phyloP scores from a whole-genome alignment of 1,140 invertebrate genomes.

The Heliconius himera region DNA sequence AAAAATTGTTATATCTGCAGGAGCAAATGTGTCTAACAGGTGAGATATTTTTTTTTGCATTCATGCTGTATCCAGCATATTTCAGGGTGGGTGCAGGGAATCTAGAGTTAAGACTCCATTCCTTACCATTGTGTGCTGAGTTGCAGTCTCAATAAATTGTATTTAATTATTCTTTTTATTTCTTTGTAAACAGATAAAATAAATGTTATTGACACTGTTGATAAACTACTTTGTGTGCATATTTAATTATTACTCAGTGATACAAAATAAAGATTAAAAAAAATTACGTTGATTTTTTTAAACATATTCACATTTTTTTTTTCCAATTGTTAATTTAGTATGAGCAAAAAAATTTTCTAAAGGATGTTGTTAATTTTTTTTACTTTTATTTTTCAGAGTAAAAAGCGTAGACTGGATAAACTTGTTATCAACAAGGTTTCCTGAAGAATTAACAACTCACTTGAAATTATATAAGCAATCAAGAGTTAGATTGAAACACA shows the following conservation, averaged over 20 bases:
- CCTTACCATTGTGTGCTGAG: no score
- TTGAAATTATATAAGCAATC: conserved; percentile 91
- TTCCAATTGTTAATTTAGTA: no score
- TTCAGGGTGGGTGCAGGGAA: no score
- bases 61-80: no score
- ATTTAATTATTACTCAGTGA: background rate
- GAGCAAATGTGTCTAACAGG: conserved; percentile 83
- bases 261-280: background rate
- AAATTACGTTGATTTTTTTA: background rate
- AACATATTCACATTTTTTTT: no score
- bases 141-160: no score
- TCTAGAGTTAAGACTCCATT: no score
- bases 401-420: conserved; percentile 95
- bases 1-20: conserved; percentile 81
- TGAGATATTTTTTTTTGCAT: conserved; percentile 44
- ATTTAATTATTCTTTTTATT: background rate
- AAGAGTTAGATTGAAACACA: conserved; percentile 79
- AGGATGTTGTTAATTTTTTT: no score
- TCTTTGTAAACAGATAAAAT: conserved; percentile 10
- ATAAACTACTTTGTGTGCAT: conserved; percentile 26
- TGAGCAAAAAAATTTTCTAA: no score
- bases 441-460: conserved; percentile 95
- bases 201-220: conserved; percentile 29
- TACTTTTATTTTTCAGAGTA: conserved; percentile 81
- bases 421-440: conserved; percentile 91